A percentile compares a stretch with the other conserved stretches of the same genome.
phyloP scores from a whole-genome alignment of 2,797 vertebrate species.

The Cryptoblepharus egeriae region DNA sequence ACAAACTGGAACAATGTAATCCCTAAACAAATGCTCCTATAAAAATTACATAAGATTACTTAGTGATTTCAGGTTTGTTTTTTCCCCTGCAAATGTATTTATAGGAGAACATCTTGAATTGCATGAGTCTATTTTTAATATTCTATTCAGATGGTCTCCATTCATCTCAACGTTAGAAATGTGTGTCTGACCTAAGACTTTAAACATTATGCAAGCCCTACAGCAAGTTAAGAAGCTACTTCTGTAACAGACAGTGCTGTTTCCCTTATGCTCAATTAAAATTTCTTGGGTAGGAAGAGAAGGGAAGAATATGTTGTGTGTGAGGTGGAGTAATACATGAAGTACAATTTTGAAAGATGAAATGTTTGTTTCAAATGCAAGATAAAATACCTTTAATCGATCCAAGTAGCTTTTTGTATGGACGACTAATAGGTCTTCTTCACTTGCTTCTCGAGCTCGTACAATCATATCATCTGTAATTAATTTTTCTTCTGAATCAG shows the following conservation, averaged over 20 bases:
- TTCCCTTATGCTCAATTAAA: not conserved
- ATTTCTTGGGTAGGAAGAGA: not conserved
- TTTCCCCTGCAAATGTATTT: too few species aligned
- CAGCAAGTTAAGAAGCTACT: not conserved
- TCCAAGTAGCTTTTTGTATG: slow-evolving; percentile 92
- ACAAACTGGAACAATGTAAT: not conserved
- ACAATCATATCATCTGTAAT: slow-evolving; percentile 88
- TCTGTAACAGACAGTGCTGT: not conserved
- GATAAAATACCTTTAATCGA: slow-evolving; percentile 88
- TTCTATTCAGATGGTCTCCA: not conserved
- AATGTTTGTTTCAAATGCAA: slow-evolving; percentile 8
- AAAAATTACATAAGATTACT: slow-evolving; percentile 2
- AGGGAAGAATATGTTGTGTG: not conserved
- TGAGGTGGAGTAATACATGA: not conserved
- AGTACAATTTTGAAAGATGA: not conserved
- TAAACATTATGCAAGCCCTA: not conserved
- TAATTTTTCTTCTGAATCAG: slow-evolving; percentile 89
- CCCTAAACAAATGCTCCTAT: not conserved
- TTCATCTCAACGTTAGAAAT: not conserved
- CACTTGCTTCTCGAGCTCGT: slow-evolving; percentile 87
- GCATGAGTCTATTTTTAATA: not conserved
- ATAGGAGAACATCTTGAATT: not conserved
- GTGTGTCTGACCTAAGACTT: not conserved
- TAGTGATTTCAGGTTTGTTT: not conserved
- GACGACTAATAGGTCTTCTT: slow-evolving; percentile 92